Evolutionary conservation across 2,113 vertebrate genomes (phyloP).

Genomic region (Dromaius novaehollandiae): DNA sequence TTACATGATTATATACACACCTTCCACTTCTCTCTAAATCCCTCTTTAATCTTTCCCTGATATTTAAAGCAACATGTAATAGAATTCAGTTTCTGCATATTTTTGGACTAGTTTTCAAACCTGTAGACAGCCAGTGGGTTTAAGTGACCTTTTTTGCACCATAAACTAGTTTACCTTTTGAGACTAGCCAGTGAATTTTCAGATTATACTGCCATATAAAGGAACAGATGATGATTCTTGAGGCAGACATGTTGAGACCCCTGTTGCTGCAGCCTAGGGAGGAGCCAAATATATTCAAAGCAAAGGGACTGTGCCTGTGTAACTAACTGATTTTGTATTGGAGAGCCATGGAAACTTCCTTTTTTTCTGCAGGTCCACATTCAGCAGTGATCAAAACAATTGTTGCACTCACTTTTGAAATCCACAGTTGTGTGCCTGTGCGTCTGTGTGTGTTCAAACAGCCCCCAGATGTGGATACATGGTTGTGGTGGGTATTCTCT

Average conservation of each 20-base stretch:
- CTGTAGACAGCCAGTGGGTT: background rate
- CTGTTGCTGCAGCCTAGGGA: background rate
- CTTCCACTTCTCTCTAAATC: background rate
- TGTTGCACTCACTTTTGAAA: background rate
- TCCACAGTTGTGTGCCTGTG: background rate
- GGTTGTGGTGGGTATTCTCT: background rate
- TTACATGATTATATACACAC: background rate
- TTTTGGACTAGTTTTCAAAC: background rate
- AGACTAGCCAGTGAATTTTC: conserved; percentile 4
- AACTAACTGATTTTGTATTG: background rate
- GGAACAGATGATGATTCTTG: background rate
- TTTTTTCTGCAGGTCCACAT: background rate
- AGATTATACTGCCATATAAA: background rate
- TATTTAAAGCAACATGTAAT: background rate
- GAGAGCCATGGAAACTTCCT: background rate
- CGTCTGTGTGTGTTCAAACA: background rate
- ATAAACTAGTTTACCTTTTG: conserved; percentile 15
- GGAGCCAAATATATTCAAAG: rapidly evolving
- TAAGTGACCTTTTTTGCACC: conserved; percentile 43
- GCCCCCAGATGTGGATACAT: background rate
- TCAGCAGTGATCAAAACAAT: background rate
- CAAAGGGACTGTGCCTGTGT: background rate
- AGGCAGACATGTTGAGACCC: background rate
- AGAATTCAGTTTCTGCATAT: background rate
- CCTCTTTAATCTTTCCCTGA: background rate